Percentiles rank a stretch among this genome's conserved stretches.
Conservation (phyloP, 1,140 invertebrate species). For the Drosophila malerkotliana region DNA sequence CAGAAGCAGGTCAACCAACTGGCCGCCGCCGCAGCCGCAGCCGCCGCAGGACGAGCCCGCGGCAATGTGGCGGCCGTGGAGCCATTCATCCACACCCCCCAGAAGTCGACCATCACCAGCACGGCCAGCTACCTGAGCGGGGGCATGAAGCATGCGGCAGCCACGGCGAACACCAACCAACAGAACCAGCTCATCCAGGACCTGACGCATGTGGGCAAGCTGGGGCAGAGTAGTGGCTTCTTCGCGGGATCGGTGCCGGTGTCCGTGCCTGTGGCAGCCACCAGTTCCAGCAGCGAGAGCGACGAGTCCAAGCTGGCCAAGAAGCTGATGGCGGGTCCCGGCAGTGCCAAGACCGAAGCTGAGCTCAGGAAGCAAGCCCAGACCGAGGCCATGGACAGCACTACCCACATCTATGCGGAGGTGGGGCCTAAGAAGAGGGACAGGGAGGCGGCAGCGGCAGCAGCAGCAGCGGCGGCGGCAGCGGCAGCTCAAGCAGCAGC, state of each 20-base stretch:
- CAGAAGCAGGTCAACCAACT: constrained; percentile 77
- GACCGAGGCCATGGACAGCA: constrained; percentile 72
- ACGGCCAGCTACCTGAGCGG: constrained; percentile 66
- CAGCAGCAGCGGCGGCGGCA: constrained; percentile 65
- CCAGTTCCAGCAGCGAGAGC: constrained; percentile 67
- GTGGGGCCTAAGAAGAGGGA: constrained; percentile 79
- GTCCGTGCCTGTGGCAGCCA: constrained; percentile 13
- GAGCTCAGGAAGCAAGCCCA: constrained; percentile 59
- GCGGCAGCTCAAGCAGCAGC: constrained; percentile 49
- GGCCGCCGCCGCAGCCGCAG: constrained; percentile 66
- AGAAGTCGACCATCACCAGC: constrained; percentile 83
- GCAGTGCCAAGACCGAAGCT: constrained; percentile 45
- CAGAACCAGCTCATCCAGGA: constrained; percentile 82
- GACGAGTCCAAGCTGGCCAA: constrained; percentile 82
- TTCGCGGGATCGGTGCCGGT: constrained; percentile 42
- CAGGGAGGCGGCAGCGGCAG: constrained; percentile 63
- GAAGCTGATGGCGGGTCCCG: constrained; percentile 54
- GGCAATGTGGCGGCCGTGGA: constrained; percentile 94
- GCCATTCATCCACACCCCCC: constrained; percentile 93
- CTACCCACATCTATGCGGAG: constrained; percentile 78
- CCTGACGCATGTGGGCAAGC: constrained; percentile 68
- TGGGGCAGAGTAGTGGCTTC: constrained; percentile 54
- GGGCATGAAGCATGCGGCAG: constrained; percentile 73
- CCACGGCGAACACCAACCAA: constrained; percentile 77
- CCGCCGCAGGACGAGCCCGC: constrained; percentile 64